Evolutionary conservation across 2,113 vertebrate genomes (phyloP).

Genomic region (Leucopsar rothschildi): DNA sequence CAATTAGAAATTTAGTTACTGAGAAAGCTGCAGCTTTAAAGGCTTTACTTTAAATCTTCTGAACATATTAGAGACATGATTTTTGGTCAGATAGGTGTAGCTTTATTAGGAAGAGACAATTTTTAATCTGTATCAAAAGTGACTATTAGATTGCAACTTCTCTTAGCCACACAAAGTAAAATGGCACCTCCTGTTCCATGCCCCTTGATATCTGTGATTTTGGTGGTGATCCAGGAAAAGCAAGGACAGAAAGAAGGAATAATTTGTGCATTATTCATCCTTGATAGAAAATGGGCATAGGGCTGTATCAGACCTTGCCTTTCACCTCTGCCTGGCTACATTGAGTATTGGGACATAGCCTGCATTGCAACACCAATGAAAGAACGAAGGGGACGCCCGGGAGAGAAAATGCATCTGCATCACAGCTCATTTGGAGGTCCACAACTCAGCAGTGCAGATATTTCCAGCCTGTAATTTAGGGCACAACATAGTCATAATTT

Average conservation of each 20-base stretch:
- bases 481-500: neutral
- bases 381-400: neutral
- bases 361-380: neutral
- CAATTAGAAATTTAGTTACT: neutral
- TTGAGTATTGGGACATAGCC: neutral
- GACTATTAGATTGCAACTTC: neutral
- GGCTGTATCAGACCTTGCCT: neutral
- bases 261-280: neutral
- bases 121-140: neutral
- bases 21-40: neutral
- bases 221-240: neutral
- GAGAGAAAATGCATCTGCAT: neutral
- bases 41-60: neutral
- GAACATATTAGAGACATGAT: neutral
- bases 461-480: constrained; percentile 24
- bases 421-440: neutral
- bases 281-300: neutral
- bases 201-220: neutral
- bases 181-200: neutral
- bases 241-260: neutral
- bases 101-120: neutral
- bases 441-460: neutral
- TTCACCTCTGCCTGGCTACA: neutral
- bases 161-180: neutral
- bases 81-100: neutral